Evolutionary conservation across 2,113 vertebrate genomes (phyloP), one percentile per base, ranked within the genome.

Genomic region (Phalacrocorax aristotelis): DNA sequence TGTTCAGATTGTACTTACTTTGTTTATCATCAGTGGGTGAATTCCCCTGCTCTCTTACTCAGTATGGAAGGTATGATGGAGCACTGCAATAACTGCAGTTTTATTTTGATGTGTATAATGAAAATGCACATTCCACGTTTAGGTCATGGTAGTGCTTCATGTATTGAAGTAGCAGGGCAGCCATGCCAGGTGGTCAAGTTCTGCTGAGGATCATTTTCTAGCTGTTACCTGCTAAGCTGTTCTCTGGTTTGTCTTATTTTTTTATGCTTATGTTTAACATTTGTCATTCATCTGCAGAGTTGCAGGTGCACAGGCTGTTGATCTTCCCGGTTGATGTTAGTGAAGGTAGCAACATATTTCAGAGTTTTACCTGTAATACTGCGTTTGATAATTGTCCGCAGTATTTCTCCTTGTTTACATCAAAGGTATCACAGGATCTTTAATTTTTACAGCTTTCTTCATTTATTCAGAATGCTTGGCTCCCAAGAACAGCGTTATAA

Each of bases 401-500:
- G 32, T 55, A 60, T 92, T 94, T 55, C n/a, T 82, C 15, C 16
- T 26, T 46, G 27, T 57, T 92, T 54, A 64, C 16, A 8, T 88
- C 76, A 83, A 69, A 62, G 66, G 19, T 68, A 38, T 88, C 52
- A 10, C 13, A 86, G 65, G 34, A 17, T 64, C 68, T 86, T 77
- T 89, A 49, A 54, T 87, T 80, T 93, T 90, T 58, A 62, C 14
- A 60, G 68, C 19, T 57, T 79, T 70, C 54, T 85, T 91, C 6
- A 8, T 77, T 81, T 90, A 68, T 62, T 96, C 30, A 76, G 46
- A 97, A 91, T 93, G 64, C 81, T 79, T 96, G 71, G 78, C 90
- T 97, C 83, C 89, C 94, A 96, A 94, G 92, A 91, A 93, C 62
- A 76, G 81, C 36, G 61, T 82, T 95, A 17, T 7, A 91, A 90